phyloP scores from a whole-genome alignment of 1,140 invertebrate species.

The Meloidogyne floridensis region DNA sequence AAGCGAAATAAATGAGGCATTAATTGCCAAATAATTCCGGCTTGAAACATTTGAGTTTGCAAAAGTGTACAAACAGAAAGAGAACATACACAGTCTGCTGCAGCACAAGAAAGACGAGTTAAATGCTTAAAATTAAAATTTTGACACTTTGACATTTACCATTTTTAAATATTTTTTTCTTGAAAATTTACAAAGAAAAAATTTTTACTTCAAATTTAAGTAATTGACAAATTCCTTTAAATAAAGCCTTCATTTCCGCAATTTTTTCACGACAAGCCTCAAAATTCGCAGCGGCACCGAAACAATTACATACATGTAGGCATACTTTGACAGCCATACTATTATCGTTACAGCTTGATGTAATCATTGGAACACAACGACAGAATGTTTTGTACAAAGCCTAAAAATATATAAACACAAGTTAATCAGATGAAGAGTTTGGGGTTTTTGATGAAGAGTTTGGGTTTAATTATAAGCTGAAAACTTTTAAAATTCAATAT shows the following conservation, averaged over 20 bases:
- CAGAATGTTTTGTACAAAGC: conserved; percentile 59
- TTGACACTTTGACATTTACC: not conserved
- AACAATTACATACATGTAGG: conserved; percentile 85
- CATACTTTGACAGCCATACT: conserved; percentile 90
- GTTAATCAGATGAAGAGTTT: too few species aligned
- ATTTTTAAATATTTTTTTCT: too few species aligned
- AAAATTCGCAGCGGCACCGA: conserved; percentile 91
- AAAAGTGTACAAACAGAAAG: conserved; percentile 80
- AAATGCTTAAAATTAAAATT: conserved; percentile 72
- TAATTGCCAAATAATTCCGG: conserved; percentile 88
- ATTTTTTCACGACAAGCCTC: conserved; percentile 83
- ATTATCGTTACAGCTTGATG: conserved; percentile 70
- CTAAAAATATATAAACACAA: conserved; percentile 40
- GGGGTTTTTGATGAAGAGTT: too few species aligned
- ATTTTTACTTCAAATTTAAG: conserved; percentile 81
- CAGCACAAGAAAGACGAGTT: conserved; percentile 77
- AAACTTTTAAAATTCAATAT: too few species aligned
- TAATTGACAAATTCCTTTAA: conserved; percentile 84
- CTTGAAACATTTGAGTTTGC: conserved; percentile 85
- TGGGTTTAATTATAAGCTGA: too few species aligned
- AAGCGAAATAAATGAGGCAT: conserved; percentile 87
- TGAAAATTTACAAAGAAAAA: not conserved
- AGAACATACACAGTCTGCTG: conserved; percentile 81
- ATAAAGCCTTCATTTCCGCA: conserved; percentile 78
- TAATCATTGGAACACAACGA: conserved; percentile 60